Conservation (phyloP, 2,888 invertebrate species). For the Lasioglossum lativentre region DNA sequence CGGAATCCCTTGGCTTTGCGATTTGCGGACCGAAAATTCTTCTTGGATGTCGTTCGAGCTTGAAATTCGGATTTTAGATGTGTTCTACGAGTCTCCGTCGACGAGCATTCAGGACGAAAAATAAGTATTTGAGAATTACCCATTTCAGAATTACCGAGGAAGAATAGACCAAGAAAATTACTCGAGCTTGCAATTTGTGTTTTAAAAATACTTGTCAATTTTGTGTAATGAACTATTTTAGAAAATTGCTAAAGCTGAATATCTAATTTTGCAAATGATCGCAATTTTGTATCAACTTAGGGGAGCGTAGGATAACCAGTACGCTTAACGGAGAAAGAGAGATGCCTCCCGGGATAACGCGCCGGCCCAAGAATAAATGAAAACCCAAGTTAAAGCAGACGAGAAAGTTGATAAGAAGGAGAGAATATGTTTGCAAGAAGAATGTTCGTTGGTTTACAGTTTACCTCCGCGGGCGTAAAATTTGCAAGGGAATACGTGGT, state of each 20-base stretch:
- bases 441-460: constrained; percentile 1
- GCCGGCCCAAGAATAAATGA: background rate
- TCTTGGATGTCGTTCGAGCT: background rate
- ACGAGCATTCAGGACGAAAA: no score
- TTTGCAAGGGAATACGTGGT: background rate
- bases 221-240: no score
- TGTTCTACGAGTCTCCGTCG: background rate
- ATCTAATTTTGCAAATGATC: background rate
- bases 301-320: background rate
- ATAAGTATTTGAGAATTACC: no score
- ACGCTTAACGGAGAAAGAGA: background rate
- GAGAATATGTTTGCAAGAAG: background rate
- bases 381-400: background rate
- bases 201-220: background rate
- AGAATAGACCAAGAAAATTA: background rate
- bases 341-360: background rate
- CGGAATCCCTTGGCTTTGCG: background rate
- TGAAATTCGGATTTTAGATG: no score
- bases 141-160: no score
- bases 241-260: background rate
- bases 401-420: constrained; percentile 7
- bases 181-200: background rate
- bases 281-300: background rate
- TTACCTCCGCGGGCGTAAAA: background rate
- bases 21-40: background rate